Evolutionary conservation across 2,888 invertebrate species (phyloP).

Genomic region (Linnaemya vulpina): DNA sequence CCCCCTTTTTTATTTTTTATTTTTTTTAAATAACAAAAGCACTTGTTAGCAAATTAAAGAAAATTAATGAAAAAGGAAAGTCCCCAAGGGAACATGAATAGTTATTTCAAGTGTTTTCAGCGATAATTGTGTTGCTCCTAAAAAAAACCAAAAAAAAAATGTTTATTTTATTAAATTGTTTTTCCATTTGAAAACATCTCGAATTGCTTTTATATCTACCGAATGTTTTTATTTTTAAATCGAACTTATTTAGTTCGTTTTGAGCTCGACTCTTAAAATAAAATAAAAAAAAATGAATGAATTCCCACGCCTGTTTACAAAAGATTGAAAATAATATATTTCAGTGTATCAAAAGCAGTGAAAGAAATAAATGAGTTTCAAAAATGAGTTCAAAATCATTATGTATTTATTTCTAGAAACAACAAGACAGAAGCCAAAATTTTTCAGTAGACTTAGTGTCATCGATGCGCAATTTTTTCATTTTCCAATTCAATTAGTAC

Average conservation of each 20-base stretch:
- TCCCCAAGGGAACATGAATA: neutral
- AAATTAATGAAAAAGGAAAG: neutral
- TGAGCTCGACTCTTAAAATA: conserved; percentile 32
- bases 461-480: too few relatives aligned
- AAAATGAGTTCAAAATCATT: neutral
- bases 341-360: neutral
- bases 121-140: neutral
- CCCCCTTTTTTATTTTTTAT: neutral
- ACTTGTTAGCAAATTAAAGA: neutral
- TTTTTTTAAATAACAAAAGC: conserved; percentile 5
- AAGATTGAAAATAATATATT: neutral
- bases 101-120: conserved; percentile 15
- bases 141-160: neutral
- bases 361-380: conserved; percentile 3
- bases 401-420: too few relatives aligned
- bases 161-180: conserved; percentile 21
- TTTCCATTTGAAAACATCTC: conserved; percentile 21
- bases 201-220: neutral
- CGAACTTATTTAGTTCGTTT: conserved; percentile 17
- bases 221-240: conserved; percentile 12
- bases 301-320: conserved; percentile 59
- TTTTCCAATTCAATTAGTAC: too few relatives aligned
- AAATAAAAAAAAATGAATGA: conserved; percentile 37
- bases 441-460: too few relatives aligned
- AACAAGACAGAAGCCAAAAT: too few relatives aligned